phyloP scores from a whole-genome alignment of 2,113 vertebrate genomes.

The Polypterus senegalus region DNA sequence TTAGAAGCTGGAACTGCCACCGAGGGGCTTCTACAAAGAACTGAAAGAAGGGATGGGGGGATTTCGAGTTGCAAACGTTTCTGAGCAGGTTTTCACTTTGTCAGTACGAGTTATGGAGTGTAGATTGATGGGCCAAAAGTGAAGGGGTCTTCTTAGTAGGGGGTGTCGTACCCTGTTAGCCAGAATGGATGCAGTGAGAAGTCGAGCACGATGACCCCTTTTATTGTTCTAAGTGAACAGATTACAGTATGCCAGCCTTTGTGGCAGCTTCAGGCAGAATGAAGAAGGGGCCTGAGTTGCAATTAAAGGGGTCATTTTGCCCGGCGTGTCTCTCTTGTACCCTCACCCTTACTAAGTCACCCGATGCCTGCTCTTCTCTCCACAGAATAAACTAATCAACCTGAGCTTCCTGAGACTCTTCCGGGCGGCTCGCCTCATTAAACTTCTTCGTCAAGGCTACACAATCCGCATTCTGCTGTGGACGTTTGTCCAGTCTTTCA shows the following conservation, averaged over 20 bases:
- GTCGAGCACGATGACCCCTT: too few species aligned
- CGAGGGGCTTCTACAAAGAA: too few species aligned
- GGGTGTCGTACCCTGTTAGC: too few species aligned
- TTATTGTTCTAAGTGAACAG: too few species aligned
- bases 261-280: background rate
- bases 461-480: conserved; percentile 94
- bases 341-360: background rate
- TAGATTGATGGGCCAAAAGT: too few species aligned
- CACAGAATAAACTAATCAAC: conserved; percentile 85
- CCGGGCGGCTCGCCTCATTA: conserved; percentile 84
- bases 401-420: conserved; percentile 89
- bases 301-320: background rate
- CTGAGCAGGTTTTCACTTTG: too few species aligned
- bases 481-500: conserved; percentile 96
- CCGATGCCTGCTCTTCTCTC: conserved; percentile 14
- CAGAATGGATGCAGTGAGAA: background rate
- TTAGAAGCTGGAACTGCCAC: too few species aligned
- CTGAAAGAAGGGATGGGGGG: too few species aligned
- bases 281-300: background rate
- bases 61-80: too few species aligned
- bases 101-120: too few species aligned
- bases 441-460: conserved; percentile 87
- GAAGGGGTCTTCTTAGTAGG: too few species aligned
- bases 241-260: too few species aligned
- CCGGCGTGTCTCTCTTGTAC: background rate